Conservation (phyloP, 1,140 invertebrate genomes). For the Drosophila simulans region DNA sequence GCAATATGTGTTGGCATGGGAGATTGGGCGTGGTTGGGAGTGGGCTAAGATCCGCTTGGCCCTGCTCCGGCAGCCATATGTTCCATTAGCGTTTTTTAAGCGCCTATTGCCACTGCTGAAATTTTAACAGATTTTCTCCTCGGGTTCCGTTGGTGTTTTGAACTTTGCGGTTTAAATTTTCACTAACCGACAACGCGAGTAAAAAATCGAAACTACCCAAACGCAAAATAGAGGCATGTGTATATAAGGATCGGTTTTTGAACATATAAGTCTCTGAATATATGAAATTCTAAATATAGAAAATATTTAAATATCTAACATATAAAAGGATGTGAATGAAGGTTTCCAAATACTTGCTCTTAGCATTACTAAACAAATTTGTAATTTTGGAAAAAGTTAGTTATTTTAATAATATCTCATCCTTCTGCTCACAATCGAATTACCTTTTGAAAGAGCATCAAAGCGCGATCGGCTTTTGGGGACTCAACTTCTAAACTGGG, state of each 20-base stretch:
- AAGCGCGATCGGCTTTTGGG: constrained; percentile 18
- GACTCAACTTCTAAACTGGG: constrained; percentile 32
- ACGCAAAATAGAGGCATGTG: background rate
- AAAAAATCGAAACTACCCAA: constrained; percentile 7
- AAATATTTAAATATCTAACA: too few relatives aligned
- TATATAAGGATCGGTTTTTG: background rate
- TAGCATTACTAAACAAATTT: too few relatives aligned
- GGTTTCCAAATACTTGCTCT: too few relatives aligned
- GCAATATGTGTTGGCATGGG: constrained; percentile 6
- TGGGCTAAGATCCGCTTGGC: constrained; percentile 40
- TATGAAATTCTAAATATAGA: too few relatives aligned
- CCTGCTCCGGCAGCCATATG: constrained; percentile 53
- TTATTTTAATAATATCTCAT: too few relatives aligned
- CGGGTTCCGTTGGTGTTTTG: constrained; percentile 52
- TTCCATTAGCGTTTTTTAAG: constrained; percentile 81
- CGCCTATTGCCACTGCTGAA: constrained; percentile 72
- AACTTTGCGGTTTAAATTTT: constrained; percentile 67
- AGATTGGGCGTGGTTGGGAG: constrained; percentile 3
- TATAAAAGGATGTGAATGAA: too few relatives aligned
- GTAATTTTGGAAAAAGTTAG: too few relatives aligned
- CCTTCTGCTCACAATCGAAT: background rate
- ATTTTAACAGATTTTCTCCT: constrained; percentile 78
- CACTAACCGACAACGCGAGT: constrained; percentile 24
- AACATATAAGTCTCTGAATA: background rate
- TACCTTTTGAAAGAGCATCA: background rate